Base-by-base conservation (phyloP, 2,113 vertebrate genomes). In the Pangasianodon gigas region DNA sequence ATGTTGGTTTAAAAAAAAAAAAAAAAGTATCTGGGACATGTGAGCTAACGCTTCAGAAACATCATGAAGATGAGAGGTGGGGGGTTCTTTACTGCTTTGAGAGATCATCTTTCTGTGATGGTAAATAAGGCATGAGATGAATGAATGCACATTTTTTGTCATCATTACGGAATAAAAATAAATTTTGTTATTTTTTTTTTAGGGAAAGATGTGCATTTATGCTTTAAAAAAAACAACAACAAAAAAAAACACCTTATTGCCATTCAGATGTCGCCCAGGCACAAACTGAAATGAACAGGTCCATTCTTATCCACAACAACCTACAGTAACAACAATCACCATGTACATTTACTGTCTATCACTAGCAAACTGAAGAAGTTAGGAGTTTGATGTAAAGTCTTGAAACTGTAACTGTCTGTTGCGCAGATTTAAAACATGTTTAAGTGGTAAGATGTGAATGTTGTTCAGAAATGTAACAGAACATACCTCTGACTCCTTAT, bases 401-500 rank as follows among this genome's bases (percentile, higher is more conserved):
- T 13, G 19, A 4, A 60, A 44, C 9, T 41, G 10, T 0, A 44
- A 10, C 19, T 84, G 82, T 21, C 4, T 26, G 18, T 44, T 44
- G 32, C 44, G 0, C 56, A 58, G 0, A 60, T 44, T 56, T 58
- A 83, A 41, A 41, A 24, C 52, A 83, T 24, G 8, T 41, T 37
- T 60, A 84, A 41, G 10, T 37, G 60, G 11, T 60, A 65, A 60
- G 48, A 32, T 32, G 0, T 21, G 29, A 51, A 37, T 37, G 46
- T 11, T 62, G 41, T 44, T 81, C 46, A 37, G 26, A 88, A 44
- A 67, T n/a, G 18, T 24, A 71, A 32, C 16, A 14, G 46, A 24
- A 85, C 96, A 92, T 96, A 99, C 98, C 97, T 99, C 98, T 37
- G 97, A 99, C 94, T 99, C 98, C 94, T 99, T 99, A 95, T 99